These are phyloP conservation scores for Hydrozoanthus gracilis DNA, from an alignment of 92 coral and sea anemone genomes.

Conservation along the genomic window DNA sequence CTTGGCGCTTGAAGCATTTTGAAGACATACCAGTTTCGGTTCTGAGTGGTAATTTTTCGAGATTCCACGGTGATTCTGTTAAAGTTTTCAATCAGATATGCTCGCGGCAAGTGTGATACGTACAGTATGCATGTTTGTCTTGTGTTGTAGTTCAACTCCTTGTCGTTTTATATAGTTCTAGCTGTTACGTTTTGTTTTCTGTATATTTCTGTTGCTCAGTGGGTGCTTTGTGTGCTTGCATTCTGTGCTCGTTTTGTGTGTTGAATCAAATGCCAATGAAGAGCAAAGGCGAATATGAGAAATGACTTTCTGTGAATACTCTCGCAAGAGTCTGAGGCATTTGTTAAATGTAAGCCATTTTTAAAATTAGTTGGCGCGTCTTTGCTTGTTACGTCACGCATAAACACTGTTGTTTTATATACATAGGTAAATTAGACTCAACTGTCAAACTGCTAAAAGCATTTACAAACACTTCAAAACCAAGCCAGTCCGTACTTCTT, in stretches of 20 bases:
- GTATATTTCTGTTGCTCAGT: background rate
- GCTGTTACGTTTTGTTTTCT: background rate
- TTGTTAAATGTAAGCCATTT: background rate
- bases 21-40: slow-evolving; percentile 43
- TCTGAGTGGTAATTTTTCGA: slow-evolving; percentile 48
- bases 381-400: too few relatives aligned
- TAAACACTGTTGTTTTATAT: too few relatives aligned
- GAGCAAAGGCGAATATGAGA: slow-evolving; percentile 83
- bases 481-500: too few relatives aligned
- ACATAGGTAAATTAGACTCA: too few relatives aligned
- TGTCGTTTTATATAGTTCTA: background rate
- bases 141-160: background rate
- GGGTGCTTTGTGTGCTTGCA: background rate
- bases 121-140: background rate
- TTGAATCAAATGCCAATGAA: slow-evolving; percentile 69
- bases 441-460: too few relatives aligned
- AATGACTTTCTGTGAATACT: slow-evolving; percentile 13
- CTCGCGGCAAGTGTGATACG: slow-evolving; percentile 51
- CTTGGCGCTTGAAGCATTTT: slow-evolving; percentile 70
- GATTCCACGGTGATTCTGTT: slow-evolving; percentile 57
- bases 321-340: slow-evolving; percentile 57
- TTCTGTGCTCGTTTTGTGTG: background rate
- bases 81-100: slow-evolving; percentile 87
- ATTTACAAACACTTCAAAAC: too few relatives aligned
- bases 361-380: too few relatives aligned